Conservation (phyloP, 2,888 invertebrate genomes). For the Pseudanteris insignis region DNA sequence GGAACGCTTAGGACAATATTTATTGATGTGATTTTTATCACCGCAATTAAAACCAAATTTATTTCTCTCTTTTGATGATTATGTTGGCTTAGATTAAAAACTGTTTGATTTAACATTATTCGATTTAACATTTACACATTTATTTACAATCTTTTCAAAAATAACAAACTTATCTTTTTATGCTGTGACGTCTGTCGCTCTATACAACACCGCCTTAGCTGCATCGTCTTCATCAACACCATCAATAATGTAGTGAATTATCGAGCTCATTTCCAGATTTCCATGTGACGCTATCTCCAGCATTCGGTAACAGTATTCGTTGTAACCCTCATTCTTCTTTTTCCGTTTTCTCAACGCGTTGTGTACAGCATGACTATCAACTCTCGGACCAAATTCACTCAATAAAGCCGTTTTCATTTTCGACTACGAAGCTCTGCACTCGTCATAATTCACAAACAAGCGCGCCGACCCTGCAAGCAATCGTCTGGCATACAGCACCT, state of each 20-base stretch:
- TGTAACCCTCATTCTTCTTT: constrained; percentile 24
- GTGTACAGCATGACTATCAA: too few species aligned
- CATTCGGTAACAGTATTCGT: constrained; percentile 42
- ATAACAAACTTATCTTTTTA: background rate
- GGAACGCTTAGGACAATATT: constrained; percentile 1
- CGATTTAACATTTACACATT: background rate
- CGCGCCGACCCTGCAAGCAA: too few species aligned
- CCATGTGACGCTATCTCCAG: constrained; percentile 41
- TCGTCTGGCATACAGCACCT: constrained; percentile 15
- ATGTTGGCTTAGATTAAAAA: background rate
- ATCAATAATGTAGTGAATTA: background rate
- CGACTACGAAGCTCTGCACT: too few species aligned
- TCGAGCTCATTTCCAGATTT: constrained; percentile 6
- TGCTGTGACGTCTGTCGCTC: constrained; percentile 1
- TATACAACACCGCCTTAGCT: constrained; percentile 5
- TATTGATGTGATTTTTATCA: background rate
- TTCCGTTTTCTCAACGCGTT: constrained; percentile 2
- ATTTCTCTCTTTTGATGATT: background rate
- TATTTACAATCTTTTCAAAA: background rate
- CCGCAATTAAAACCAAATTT: constrained; percentile 5
- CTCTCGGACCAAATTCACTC: too few species aligned
- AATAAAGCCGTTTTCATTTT: too few species aligned
- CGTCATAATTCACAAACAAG: too few species aligned
- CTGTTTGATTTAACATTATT: background rate
- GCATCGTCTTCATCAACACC: constrained; percentile 9